A percentile compares a stretch with the other conserved stretches of the same genome.
phyloP scores from a whole-genome alignment of 35 echinoderm and acorn worm genomes.

The Strongylocentrotus purpuratus region DNA sequence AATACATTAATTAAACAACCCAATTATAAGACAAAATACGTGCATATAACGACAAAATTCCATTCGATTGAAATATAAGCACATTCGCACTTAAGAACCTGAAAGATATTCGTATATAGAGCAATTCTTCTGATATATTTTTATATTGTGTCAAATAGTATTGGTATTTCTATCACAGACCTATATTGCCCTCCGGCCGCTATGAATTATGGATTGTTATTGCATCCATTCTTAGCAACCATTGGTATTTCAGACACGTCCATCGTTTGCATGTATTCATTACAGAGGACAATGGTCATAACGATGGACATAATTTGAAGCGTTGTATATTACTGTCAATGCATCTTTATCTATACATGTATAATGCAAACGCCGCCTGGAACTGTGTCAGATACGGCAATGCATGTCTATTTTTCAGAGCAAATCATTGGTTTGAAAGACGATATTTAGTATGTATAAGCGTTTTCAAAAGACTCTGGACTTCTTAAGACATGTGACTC shows the following conservation, averaged over 20 bases:
- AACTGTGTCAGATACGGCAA: not conserved
- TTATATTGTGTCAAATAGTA: not conserved
- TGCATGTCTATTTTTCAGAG: not conserved
- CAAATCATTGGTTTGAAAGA: not conserved
- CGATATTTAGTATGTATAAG: not conserved
- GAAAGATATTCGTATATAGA: not conserved
- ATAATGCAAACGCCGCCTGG: no score
- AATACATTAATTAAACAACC: no score
- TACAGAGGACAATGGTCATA: not conserved
- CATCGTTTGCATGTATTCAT: not conserved
- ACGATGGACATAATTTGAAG: not conserved
- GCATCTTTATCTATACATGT: not conserved
- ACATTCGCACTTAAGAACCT: not conserved
- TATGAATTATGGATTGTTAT: constrained; percentile 14
- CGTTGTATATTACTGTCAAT: not conserved
- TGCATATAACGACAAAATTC: no score
- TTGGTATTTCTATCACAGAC: not conserved
- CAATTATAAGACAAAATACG: no score
- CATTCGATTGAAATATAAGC: no score
- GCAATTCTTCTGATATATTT: not conserved
- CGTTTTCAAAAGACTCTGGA: not conserved
- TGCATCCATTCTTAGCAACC: not conserved
- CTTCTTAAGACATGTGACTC: no score
- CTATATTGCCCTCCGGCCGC: not conserved
- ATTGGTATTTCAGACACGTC: not conserved